A percentile compares a stretch with the other conserved stretches of the same genome.
These are phyloP conservation scores for Eupithecia inturbata DNA, from an alignment of 2,888 invertebrate species.

Conservation along the genomic window DNA sequence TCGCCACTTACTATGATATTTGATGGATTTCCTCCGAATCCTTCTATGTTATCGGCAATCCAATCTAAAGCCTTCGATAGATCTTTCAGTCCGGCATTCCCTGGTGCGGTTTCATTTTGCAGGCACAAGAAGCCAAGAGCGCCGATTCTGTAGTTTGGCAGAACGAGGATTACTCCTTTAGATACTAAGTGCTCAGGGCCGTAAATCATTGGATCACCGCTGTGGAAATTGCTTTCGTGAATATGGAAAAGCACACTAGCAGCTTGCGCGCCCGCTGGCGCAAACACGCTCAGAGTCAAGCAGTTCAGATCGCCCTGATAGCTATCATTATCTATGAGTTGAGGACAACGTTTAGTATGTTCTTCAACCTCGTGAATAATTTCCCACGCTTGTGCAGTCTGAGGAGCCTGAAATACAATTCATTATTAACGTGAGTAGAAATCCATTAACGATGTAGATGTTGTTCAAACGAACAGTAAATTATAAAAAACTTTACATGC, in stretches of 20 bases:
- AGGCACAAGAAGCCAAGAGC: constrained; percentile 73
- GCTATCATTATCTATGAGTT: constrained; percentile 50
- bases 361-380: constrained; percentile 46
- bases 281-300: constrained; percentile 72
- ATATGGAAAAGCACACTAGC: constrained; percentile 70
- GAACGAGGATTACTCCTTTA: constrained; percentile 62
- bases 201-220: constrained; percentile 65
- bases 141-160: constrained; percentile 74
- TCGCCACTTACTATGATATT: constrained; percentile 71
- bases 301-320: constrained; percentile 61
- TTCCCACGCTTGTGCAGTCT: constrained; percentile 48
- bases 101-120: constrained; percentile 64
- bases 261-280: constrained; percentile 48
- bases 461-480: background rate
- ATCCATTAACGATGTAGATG: background rate
- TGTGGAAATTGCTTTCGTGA: constrained; percentile 68
- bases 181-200: constrained; percentile 68
- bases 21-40: constrained; percentile 68
- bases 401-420: constrained; percentile 58
- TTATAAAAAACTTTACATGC: background rate
- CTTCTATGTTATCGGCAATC: constrained; percentile 62
- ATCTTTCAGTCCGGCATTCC: constrained; percentile 74
- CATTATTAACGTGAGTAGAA: background rate
- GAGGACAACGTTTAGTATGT: constrained; percentile 65
- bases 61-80: constrained; percentile 68